Base-by-base conservation (phyloP, 1,140 invertebrate genomes). In the Philotrypesis tridentata region DNA sequence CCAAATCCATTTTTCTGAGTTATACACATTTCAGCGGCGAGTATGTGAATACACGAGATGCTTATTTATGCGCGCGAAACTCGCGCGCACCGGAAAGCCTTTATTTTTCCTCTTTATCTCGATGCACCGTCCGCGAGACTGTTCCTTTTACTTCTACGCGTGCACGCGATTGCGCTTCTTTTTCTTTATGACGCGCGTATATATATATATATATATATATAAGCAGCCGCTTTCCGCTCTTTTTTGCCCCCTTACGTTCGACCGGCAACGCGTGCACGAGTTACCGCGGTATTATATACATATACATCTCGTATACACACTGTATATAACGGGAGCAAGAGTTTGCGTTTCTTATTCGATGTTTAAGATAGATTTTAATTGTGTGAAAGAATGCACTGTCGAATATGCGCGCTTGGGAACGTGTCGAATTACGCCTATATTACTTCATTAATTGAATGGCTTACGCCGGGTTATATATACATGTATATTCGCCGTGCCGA, bases 51-150 rank as follows among this genome's bases (percentile, higher is more conserved):
- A 43, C 40, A 43, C 40, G 17, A 43, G 40, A 17, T 11, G 2
- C 40, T 12, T 9, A 1, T 0, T 27, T 17, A 27, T 0, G 65
- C 17, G 31, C 31, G 9, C 33, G 68, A 40, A 71, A 37, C 37
- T 31, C 17, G 2, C 29, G 11, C 9, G 29, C 65, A 68, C 27
- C 65, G 65, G 27, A 68, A 68, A 68, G 65, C 29, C 17, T 68
- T 68, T 68, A 68, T 68, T 68, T 68, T 68, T 68, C 65, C 27
- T 17, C 65, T 68, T 68, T 68, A 68, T 68, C 65, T 33, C 65
- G 14, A 33, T 68, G 27, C 65, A 17, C 65, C 27, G 31, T 68
- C 27, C 65, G 65, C n/a, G n/a, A n/a, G n/a, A n/a, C 0, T 31
- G 29, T 14, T 68, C 27, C 3, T 31, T 68, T 61, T 61, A 61